Evolutionary conservation across 2,113 vertebrate genomes (phyloP), one percentile per base, ranked within the genome.

Genomic region (Aegithalos caudatus): DNA sequence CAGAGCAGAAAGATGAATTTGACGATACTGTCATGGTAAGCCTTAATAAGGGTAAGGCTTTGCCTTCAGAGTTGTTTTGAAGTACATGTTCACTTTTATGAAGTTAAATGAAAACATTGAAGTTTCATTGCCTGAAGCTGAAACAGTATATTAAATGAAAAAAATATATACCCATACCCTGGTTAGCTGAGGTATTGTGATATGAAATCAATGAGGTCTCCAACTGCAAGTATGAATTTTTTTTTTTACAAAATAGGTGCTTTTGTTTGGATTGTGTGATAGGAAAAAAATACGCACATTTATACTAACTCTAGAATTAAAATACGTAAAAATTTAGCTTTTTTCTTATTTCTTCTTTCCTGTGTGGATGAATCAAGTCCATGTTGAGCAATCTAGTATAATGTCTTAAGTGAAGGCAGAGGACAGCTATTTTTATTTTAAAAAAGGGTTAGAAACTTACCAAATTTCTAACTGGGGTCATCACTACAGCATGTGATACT

Each of bases 1-100:
- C 81, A 57, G 76, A 96, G 65, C 70, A 94, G 51, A 91, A 94
- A 79, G 74, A 96, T 58, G 94, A 92, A 51, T 51, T 79, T 82
- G 33, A 57, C 18, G 50, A 5, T 77, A 47, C 53, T 61, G 64
- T 65, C 38, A 11, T 10, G 16, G 97, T 98, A 84, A 97, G 97
- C 91, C 28, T 44, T 33, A 66, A 4, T 54, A 80, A 45, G 33
- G 74, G 17, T 58, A 65, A 48, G 33, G 2, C 5, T 86, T 88
- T 70, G 25, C 10, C 17, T 88, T 78, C 19, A 9, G 19, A 67
- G 47, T 16, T 70, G 24, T 5, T 78, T 88, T 22, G 7, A 56
- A 82, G 23, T 80, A 4, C 13, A 3, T 25, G 23, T 57, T 90
- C 22, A 40, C 1, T 90, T 81, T 53, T 60, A n/a, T 40, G 28